A percentile compares a stretch with the other conserved stretches of the same genome.
Evolutionary conservation across 2,888 invertebrate genomes (phyloP).

Genomic region (Thumatha senex): DNA sequence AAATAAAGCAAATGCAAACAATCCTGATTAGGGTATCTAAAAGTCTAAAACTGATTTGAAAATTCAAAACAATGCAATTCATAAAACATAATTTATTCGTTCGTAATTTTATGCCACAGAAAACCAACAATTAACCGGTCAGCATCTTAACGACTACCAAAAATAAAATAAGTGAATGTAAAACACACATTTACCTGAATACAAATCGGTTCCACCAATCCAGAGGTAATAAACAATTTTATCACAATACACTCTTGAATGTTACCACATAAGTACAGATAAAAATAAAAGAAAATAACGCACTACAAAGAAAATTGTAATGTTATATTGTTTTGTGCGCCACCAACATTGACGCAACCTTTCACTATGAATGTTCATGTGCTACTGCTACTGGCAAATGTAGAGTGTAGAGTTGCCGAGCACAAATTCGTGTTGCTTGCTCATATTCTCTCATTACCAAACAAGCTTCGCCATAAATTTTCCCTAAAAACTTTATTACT

Average conservation of each 20-base stretch:
- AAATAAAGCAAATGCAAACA: too few species aligned
- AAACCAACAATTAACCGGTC: slow-evolving; percentile 8
- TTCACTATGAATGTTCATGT: slow-evolving; percentile 34
- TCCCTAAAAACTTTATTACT: not conserved
- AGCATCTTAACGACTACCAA: slow-evolving; percentile 9
- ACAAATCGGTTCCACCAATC: slow-evolving; percentile 42
- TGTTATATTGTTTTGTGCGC: slow-evolving; percentile 41
- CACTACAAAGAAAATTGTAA: slow-evolving; percentile 49
- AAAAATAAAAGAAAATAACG: slow-evolving; percentile 35
- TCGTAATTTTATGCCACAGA: slow-evolving; percentile 7
- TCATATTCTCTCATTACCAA: not conserved
- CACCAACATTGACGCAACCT: slow-evolving; percentile 30
- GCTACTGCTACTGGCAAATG: slow-evolving; percentile 34
- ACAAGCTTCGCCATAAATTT: not conserved
- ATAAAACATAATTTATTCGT: slow-evolving; percentile 12
- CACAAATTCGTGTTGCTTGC: not conserved
- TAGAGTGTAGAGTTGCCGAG: slow-evolving; percentile 5
- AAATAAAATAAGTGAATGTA: slow-evolving; percentile 19
- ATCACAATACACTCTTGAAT: slow-evolving; percentile 45
- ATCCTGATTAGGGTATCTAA: too few species aligned
- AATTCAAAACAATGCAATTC: not conserved
- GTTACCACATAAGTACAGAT: slow-evolving; percentile 36
- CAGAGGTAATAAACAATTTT: slow-evolving; percentile 37
- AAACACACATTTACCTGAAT: slow-evolving; percentile 37
- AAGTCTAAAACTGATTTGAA: too few species aligned